A percentile compares a stretch with the other conserved stretches of the same genome.
phyloP scores from a whole-genome alignment of 2,113 vertebrate species.

The Bostrychus sinensis region DNA sequence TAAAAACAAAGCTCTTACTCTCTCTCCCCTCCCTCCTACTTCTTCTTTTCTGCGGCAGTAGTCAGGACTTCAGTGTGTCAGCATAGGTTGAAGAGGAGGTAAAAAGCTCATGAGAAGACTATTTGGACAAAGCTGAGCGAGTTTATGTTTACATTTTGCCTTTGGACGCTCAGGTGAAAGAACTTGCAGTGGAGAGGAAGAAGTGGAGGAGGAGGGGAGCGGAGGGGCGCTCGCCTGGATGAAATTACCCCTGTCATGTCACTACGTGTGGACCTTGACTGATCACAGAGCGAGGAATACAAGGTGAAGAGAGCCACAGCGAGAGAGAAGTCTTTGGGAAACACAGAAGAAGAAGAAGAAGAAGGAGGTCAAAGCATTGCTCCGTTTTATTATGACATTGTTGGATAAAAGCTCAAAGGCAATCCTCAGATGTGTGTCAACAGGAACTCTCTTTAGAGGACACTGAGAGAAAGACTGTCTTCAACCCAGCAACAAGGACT shows the following conservation, averaged over 20 bases:
- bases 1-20: constrained; percentile 81
- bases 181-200: constrained; percentile 15
- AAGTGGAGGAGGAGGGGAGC: constrained; percentile 40
- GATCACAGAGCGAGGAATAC: constrained; percentile 58
- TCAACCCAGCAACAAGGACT: constrained; percentile 45
- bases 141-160: constrained; percentile 72
- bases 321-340: constrained; percentile 15
- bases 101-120: constrained; percentile 57
- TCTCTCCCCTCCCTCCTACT: constrained; percentile 28
- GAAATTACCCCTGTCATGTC: constrained; percentile 71
- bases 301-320: constrained; percentile 26
- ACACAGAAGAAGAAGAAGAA: constrained; percentile 15
- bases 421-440: constrained; percentile 51
- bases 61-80: constrained; percentile 67
- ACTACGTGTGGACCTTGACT: constrained; percentile 68
- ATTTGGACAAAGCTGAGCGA: constrained; percentile 63
- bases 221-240: constrained; percentile 60
- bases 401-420: constrained; percentile 45
- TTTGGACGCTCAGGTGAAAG: constrained; percentile 59
- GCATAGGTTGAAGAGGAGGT: constrained; percentile 50
- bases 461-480: constrained; percentile 37
- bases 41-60: constrained; percentile 57
- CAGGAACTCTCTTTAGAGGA: constrained; percentile 45
- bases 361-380: constrained; percentile 44
- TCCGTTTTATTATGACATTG: constrained; percentile 55